Percentiles rank a stretch among this genome's conserved stretches.
These are phyloP conservation scores for Netelia inedita DNA, from an alignment of 2,888 invertebrate genomes.

Conservation along the genomic window DNA sequence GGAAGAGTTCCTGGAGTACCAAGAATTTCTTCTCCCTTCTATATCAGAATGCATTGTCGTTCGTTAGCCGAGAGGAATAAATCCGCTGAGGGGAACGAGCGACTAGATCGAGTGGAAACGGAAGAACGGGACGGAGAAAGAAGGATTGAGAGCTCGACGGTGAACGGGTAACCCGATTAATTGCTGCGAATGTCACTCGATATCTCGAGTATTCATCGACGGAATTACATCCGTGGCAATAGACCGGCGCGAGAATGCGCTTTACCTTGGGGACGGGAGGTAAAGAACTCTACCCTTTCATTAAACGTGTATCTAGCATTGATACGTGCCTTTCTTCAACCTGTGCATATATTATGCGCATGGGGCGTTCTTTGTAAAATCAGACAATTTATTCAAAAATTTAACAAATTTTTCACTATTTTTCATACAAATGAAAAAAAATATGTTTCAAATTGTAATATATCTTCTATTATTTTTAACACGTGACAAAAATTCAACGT, in stretches of 20 bases:
- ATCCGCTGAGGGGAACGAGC: conserved; percentile 16
- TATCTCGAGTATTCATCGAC: conserved; percentile 67
- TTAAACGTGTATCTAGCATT: conserved; percentile 15
- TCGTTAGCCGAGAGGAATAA: conserved; percentile 57
- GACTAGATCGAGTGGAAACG: conserved; percentile 37
- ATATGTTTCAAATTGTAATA: too few species aligned
- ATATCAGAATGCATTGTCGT: conserved; percentile 44
- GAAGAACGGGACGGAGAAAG: conserved; percentile 28
- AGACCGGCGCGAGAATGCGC: conserved; percentile 41
- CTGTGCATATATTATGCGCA: neutral
- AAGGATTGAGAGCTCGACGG: conserved; percentile 16
- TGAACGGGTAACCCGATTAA: conserved; percentile 78
- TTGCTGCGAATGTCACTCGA: conserved; percentile 73
- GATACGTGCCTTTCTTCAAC: too few species aligned
- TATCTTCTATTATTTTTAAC: too few species aligned
- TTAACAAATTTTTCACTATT: too few species aligned
- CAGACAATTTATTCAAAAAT: neutral
- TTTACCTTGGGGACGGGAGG: conserved; percentile 66
- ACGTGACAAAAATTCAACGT: too few species aligned
- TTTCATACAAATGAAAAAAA: too few species aligned
- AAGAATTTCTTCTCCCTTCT: conserved; percentile 38
- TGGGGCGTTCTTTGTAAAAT: neutral
- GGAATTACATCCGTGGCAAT: conserved; percentile 68
- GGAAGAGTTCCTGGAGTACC: neutral
- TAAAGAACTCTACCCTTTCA: conserved; percentile 51